Evolutionary conservation across 2,113 vertebrate genomes (phyloP).

Genomic region (Stigmatopora nigra): DNA sequence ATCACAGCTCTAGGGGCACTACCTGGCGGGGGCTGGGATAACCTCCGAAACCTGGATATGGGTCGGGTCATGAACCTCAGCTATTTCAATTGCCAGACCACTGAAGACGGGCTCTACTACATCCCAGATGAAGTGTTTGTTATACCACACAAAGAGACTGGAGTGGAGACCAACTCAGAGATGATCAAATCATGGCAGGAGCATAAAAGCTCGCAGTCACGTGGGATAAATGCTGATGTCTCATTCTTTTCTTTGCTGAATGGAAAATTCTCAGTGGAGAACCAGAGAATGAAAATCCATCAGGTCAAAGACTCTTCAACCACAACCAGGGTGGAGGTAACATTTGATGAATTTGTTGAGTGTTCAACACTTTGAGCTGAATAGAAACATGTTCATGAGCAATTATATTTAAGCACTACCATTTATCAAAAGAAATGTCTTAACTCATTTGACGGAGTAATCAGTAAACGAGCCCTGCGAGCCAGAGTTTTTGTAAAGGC

Average conservation of each 20-base stretch:
- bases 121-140: constrained; percentile 83
- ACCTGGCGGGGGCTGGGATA: constrained; percentile 90
- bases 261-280: constrained; percentile 78
- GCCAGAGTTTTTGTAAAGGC: not conserved
- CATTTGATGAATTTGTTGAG: constrained; percentile 9
- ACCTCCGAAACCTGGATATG: constrained; percentile 83
- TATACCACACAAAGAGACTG: constrained; percentile 78
- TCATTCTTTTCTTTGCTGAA: constrained; percentile 72
- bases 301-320: constrained; percentile 75
- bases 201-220: constrained; percentile 75
- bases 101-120: constrained; percentile 80
- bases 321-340: constrained; percentile 74
- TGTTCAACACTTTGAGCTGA: not conserved
- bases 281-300: constrained; percentile 76
- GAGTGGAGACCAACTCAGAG: constrained; percentile 81
- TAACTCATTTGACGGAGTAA: not conserved
- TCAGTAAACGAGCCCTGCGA: not conserved
- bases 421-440: not conserved
- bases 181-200: constrained; percentile 80
- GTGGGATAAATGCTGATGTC: constrained; percentile 74
- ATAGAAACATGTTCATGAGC: not conserved
- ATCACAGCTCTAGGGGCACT: constrained; percentile 77
- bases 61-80: constrained; percentile 78
- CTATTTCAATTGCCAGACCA: constrained; percentile 79
- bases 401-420: too few species aligned